These are phyloP conservation scores for Leptodactylus fallax DNA, from an alignment of 2,797 vertebrate species.

Conservation along the genomic window DNA sequence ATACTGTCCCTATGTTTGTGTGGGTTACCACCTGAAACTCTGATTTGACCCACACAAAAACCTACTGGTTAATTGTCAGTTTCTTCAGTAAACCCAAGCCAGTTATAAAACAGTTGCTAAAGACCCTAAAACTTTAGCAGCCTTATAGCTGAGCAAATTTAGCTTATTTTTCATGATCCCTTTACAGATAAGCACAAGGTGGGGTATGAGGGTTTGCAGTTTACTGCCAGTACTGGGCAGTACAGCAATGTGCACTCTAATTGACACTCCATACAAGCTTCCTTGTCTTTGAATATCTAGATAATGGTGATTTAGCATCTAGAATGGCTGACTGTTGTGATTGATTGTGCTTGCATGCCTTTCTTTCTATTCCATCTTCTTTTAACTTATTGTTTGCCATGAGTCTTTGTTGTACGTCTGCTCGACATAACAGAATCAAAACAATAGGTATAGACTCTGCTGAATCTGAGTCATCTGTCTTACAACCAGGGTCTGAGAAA, in stretches of 20 bases:
- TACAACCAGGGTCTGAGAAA: slow-evolving; percentile 60
- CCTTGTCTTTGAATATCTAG: slow-evolving; percentile 57
- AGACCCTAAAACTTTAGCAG: no score
- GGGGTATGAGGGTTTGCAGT: background rate
- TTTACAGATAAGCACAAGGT: no score
- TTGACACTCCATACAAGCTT: background rate
- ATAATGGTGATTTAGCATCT: slow-evolving; percentile 57
- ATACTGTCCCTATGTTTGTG: no score
- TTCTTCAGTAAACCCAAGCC: no score
- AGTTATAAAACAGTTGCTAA: no score
- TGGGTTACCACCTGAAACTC: no score
- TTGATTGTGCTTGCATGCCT: slow-evolving; percentile 40
- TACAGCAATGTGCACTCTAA: background rate
- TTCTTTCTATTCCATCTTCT: slow-evolving; percentile 33
- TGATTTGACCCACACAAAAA: no score
- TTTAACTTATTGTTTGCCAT: slow-evolving; percentile 63
- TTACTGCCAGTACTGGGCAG: background rate
- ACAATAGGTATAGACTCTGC: slow-evolving; percentile 52
- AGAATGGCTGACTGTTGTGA: slow-evolving; percentile 56
- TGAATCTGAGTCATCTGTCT: slow-evolving; percentile 51
- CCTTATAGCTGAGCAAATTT: no score
- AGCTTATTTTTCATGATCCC: no score
- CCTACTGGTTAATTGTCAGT: no score
- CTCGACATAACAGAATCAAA: slow-evolving; percentile 54
- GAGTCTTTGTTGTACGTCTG: slow-evolving; percentile 51